Evolutionary conservation across 2,888 invertebrate species (phyloP), one percentile per base, ranked within the genome.

Genomic region (Erebia aethiops): DNA sequence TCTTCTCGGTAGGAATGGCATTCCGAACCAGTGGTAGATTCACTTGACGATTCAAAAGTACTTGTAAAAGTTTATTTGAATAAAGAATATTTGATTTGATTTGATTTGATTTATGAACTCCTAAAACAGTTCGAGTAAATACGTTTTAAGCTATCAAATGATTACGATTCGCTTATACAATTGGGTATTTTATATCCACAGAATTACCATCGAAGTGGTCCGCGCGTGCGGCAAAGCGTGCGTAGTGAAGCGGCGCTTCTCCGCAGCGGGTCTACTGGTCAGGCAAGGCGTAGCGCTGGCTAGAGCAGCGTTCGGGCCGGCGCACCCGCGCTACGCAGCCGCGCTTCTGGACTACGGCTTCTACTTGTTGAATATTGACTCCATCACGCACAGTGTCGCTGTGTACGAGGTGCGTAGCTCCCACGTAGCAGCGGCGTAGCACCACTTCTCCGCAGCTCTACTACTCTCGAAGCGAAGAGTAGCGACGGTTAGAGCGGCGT

Each of bases 341-440:
- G 96, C 97, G 57, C 93, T 98, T 72, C 94, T 97, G 77, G 98
- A 98, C 92, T 98, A 97, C 87, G 98, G 98, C 76, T 98, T 97
- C 93, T 98, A 97, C 86, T 93, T 98, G 81, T 94, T 98, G 78
- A 98, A 98, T 89, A 96, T 97, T 67, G 98, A 98, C 91, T 96
- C 96, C 68, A 96, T 98, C 76, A 94, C 95, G 75, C 96, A 97
- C 82, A 97, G 98, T 82, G 97, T 98, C n/a, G 94, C 95, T 73
- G 96, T 97, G 0, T 98, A 98, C 85, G 95, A 96, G 94, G 96
- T 96, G 79, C 51, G 66, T 26, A 71, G 26, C 43, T 9, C 18
- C 8, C 11, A 14, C 49, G 14, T 49, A 11, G 49, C 49, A 49
- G 14, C 13, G 9, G 13, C 46, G 13, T 21, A n/a, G n/a, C n/a